A percentile compares a stretch with the other conserved stretches of the same genome.
These are phyloP conservation scores for Capitella teleta DNA, from an alignment of 1,140 invertebrate species.

Conservation along the genomic window DNA sequence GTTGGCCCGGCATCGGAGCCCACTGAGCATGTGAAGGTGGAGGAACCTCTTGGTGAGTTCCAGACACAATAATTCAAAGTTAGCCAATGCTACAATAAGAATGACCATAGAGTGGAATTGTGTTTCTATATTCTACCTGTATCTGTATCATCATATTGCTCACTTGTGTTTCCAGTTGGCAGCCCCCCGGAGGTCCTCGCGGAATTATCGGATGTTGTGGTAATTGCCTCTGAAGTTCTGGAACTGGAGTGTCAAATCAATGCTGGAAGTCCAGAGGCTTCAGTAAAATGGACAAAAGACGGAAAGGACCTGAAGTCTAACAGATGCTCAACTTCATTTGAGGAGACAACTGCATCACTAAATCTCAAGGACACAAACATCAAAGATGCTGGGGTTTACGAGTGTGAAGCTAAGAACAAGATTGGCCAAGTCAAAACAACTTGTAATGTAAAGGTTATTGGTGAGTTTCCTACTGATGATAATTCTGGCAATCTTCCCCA, in stretches of 20 bases:
- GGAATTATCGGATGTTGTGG: slow-evolving; percentile 6
- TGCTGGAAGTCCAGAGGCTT: slow-evolving; percentile 9
- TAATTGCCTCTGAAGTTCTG: not conserved
- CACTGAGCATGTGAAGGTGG: slow-evolving; percentile 73
- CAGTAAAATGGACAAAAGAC: slow-evolving; percentile 16
- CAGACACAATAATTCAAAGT: not conserved
- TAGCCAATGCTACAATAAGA: not conserved
- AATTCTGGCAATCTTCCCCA: not conserved
- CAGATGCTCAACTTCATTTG: slow-evolving; percentile 36
- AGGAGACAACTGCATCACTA: slow-evolving; percentile 31
- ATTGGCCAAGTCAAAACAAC: slow-evolving; percentile 34
- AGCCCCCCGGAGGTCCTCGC: slow-evolving; percentile 8
- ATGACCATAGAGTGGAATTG: not conserved
- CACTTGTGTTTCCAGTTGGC: slow-evolving; percentile 5
- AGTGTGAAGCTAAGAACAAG: slow-evolving; percentile 29
- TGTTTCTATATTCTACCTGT: not conserved
- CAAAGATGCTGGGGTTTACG: slow-evolving; percentile 32
- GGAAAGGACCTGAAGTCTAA: slow-evolving; percentile 31
- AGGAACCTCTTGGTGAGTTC: slow-evolving; percentile 56
- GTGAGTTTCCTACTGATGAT: too few species aligned
- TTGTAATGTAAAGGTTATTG: too few species aligned
- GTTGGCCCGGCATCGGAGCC: slow-evolving; percentile 84
- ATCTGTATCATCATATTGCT: not conserved
- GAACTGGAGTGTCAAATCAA: slow-evolving; percentile 10
- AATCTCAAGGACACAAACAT: slow-evolving; percentile 34